phyloP scores from a whole-genome alignment of 2,113 vertebrate genomes.

The Eulemur rufifrons region DNA sequence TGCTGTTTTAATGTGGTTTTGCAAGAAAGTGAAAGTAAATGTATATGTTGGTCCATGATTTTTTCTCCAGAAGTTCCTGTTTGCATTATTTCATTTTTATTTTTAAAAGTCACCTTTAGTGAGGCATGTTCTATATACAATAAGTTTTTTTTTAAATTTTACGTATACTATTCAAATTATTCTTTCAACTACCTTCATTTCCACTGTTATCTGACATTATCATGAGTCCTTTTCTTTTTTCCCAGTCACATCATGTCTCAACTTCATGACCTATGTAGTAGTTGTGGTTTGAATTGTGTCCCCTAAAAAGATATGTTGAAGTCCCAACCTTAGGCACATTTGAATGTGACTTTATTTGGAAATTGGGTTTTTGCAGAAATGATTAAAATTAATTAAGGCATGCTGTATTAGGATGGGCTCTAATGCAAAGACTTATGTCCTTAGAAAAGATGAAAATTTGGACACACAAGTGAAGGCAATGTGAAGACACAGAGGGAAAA shows the following conservation, averaged over 20 bases:
- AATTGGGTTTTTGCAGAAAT: background rate
- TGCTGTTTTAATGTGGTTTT: background rate
- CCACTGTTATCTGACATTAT: background rate
- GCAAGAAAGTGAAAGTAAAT: background rate
- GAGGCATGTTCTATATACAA: background rate
- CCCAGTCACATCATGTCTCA: background rate
- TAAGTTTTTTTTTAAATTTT: background rate
- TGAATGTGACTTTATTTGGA: background rate
- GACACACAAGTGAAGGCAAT: background rate
- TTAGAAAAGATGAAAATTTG: background rate
- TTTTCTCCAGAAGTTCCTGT: background rate
- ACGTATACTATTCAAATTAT: background rate
- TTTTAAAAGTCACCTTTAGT: background rate
- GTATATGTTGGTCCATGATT: background rate
- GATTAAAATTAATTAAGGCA: background rate
- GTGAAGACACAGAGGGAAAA: background rate
- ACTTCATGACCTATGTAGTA: background rate
- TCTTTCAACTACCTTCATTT: background rate
- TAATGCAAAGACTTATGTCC: background rate
- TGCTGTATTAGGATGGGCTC: too few species aligned
- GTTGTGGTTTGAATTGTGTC: background rate
- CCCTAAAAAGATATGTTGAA: background rate
- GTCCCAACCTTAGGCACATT: background rate
- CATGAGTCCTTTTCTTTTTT: background rate
- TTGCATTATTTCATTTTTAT: background rate